Evolutionary conservation across 2,888 invertebrate genomes (phyloP).

Genomic region (Ormyrus nitidulus): DNA sequence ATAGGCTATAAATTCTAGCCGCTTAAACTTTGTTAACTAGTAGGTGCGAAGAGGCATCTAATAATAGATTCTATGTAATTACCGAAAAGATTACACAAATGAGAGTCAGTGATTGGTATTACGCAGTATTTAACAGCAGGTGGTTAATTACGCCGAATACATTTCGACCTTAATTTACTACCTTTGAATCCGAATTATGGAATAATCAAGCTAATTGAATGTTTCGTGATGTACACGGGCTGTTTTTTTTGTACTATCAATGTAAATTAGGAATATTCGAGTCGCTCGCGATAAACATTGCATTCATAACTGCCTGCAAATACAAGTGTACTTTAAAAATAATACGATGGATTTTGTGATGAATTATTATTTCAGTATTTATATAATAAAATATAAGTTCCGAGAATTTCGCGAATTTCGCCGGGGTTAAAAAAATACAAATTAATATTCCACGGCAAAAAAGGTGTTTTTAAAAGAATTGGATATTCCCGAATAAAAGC

Average conservation of each 20-base stretch:
- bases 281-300: too few relatives aligned
- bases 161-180: background rate
- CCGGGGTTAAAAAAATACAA: too few relatives aligned
- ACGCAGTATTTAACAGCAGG: slow-evolving; percentile 17
- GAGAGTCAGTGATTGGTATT: slow-evolving; percentile 35
- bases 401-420: too few relatives aligned
- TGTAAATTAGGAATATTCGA: too few relatives aligned
- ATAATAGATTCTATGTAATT: slow-evolving; percentile 39
- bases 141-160: slow-evolving; percentile 22
- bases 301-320: too few relatives aligned
- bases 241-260: too few relatives aligned
- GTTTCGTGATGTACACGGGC: background rate
- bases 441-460: background rate
- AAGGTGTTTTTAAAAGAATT: background rate
- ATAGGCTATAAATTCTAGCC: slow-evolving; percentile 6
- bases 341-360: too few relatives aligned
- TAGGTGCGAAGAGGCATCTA: slow-evolving; percentile 16
- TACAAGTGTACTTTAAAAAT: too few relatives aligned
- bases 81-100: slow-evolving; percentile 29
- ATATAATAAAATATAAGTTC: too few relatives aligned
- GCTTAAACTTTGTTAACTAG: slow-evolving; percentile 32
- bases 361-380: too few relatives aligned
- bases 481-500: background rate
- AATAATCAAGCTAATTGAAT: slow-evolving; percentile 33
- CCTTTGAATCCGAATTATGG: background rate